Evolutionary conservation across 30 jellyfish, hydroid and myxozoan genomes (phyloP).

Genomic region (Morbakka virulenta): DNA sequence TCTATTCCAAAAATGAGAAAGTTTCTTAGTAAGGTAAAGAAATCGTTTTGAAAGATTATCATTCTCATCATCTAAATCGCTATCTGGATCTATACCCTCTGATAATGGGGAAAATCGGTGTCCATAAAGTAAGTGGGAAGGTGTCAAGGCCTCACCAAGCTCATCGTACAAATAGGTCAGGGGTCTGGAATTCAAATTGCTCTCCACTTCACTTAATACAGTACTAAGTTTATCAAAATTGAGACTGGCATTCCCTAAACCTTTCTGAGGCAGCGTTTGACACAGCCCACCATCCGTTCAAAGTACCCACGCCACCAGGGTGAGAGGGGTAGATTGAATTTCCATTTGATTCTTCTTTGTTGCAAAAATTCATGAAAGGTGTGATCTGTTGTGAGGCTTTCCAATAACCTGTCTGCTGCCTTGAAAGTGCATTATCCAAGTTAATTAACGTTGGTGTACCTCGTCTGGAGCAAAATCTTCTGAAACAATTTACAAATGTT

Average conservation of each 20-base stretch:
- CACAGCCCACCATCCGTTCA: no score
- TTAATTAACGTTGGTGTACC: conserved; percentile 55
- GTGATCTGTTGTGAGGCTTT: conserved; percentile 7
- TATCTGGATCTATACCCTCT: conserved; percentile 21
- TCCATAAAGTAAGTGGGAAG: conserved; percentile 38
- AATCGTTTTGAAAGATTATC: conserved; percentile 2
- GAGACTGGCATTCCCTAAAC: conserved; percentile 34
- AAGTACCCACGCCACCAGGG: conserved; percentile 62
- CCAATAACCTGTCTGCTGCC: conserved; percentile 46
- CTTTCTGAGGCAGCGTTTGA: no score
- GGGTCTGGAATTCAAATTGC: conserved; percentile 20
- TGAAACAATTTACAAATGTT: conserved; percentile 16
- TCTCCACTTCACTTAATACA: conserved; percentile 26
- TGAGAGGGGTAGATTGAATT: no score
- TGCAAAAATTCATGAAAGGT: conserved; percentile 12
- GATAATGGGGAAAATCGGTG: conserved; percentile 12
- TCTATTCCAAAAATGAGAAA: no score
- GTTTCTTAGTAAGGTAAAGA: conserved; percentile 10
- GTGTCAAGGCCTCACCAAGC: conserved; percentile 30
- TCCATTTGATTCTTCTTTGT: conserved; percentile 4
- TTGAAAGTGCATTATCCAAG: conserved; percentile 62
- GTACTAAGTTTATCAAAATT: conserved; percentile 27
- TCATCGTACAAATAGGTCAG: conserved; percentile 18
- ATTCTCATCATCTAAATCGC: not conserved
- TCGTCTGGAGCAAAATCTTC: conserved; percentile 66